Percentiles rank a stretch among this genome's conserved stretches.
Evolutionary conservation across 2,797 vertebrate species (phyloP).

Genomic region (Parambassis ranga): DNA sequence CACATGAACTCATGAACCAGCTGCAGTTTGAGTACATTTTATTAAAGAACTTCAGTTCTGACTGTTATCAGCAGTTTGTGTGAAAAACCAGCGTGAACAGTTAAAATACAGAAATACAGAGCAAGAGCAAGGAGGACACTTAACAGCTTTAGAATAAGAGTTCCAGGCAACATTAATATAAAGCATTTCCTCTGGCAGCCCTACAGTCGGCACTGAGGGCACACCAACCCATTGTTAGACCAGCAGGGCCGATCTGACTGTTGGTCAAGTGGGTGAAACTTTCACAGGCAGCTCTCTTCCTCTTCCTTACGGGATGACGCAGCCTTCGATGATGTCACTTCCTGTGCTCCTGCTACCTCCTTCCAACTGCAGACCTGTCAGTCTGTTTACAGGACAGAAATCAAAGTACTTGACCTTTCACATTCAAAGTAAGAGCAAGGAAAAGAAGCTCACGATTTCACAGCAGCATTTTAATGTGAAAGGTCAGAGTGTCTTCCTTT

Average conservation of each 20-base stretch:
- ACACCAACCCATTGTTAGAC: accelerated
- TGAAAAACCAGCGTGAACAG: background rate
- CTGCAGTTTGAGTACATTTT: background rate
- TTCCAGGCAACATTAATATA: background rate
- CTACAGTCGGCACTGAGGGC: background rate
- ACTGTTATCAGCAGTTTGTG: background rate
- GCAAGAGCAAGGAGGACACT: background rate
- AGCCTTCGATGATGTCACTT: conserved; percentile 32
- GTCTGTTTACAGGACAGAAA: no score
- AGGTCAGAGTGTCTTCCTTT: no score
- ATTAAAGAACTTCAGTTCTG: background rate
- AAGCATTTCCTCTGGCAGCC: background rate
- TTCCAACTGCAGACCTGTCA: no score
- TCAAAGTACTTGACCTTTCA: no score
- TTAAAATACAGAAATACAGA: conserved; percentile 2
- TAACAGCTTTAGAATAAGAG: background rate
- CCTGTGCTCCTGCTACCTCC: conserved; percentile 1
- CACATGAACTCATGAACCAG: no score
- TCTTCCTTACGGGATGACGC: background rate
- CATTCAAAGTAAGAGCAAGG: no score
- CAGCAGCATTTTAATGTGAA: background rate
- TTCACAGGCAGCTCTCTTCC: conserved; percentile 53
- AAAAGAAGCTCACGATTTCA: background rate
- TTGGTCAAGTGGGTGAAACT: background rate
- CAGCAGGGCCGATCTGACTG: no score